Evolutionary conservation across 1,140 invertebrate species (phyloP).

Genomic region (Calliopsis andreniformis): DNA sequence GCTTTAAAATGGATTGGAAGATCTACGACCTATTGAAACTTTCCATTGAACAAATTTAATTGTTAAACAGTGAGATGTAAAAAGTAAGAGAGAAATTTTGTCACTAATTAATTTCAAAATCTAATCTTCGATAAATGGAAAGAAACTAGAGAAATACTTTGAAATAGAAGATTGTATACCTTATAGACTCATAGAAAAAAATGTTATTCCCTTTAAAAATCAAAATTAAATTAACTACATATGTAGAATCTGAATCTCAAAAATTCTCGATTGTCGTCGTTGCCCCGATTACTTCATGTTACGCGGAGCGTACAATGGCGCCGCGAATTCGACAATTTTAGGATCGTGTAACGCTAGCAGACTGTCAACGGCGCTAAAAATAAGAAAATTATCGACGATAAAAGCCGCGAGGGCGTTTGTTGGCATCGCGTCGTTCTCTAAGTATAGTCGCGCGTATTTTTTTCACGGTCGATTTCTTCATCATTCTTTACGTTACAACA

Average conservation of each 20-base stretch:
- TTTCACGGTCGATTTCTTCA: conserved; percentile 37
- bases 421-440: conserved; percentile 27
- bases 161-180: too few relatives aligned
- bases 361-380: conserved; percentile 23
- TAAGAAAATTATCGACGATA: conserved; percentile 37
- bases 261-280: background rate
- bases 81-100: too few relatives aligned
- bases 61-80: too few relatives aligned
- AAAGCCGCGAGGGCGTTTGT: conserved; percentile 4
- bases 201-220: too few relatives aligned
- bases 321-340: conserved; percentile 2
- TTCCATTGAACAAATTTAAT: background rate
- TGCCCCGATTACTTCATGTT: background rate
- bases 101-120: too few relatives aligned
- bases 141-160: too few relatives aligned
- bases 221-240: too few relatives aligned
- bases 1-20: background rate
- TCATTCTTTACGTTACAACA: background rate
- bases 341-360: conserved; percentile 23
- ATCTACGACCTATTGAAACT: background rate
- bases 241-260: background rate
- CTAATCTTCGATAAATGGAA: too few relatives aligned
- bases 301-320: background rate
- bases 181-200: too few relatives aligned
- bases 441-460: conserved; percentile 17